Percentiles rank a stretch among this genome's conserved stretches.
Conservation (phyloP, 2,797 vertebrate genomes). For the Ctenopoma kingsleyae region DNA sequence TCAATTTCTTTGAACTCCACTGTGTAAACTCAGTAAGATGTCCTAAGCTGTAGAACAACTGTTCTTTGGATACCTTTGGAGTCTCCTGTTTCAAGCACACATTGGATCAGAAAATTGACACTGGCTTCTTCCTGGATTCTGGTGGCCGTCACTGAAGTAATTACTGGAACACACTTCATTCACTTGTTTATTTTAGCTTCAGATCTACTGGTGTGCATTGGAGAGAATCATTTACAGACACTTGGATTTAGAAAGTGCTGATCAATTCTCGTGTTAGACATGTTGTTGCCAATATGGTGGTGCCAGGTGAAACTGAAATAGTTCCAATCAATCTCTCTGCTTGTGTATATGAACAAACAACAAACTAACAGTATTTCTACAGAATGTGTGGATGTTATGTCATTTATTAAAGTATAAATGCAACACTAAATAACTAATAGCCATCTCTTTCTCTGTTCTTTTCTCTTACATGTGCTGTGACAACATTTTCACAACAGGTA, state of each 20-base stretch:
- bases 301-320: conserved; percentile 20
- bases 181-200: conserved; percentile 3
- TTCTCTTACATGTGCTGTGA: conserved; percentile 39
- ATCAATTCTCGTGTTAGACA: conserved; percentile 14
- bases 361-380: background rate
- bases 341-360: background rate
- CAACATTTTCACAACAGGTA: conserved; percentile 53
- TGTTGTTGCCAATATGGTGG: conserved; percentile 15
- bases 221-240: conserved; percentile 12
- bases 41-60: background rate
- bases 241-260: conserved; percentile 10
- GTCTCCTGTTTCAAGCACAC: conserved; percentile 12
- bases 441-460: background rate
- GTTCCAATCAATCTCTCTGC: conserved; percentile 14
- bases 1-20: background rate
- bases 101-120: conserved; percentile 9
- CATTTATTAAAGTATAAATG: too few relatives aligned
- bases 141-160: conserved; percentile 3
- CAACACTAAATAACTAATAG: conserved; percentile 8
- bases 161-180: conserved; percentile 5
- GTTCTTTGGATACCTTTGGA: background rate
- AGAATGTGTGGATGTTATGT: background rate
- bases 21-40: background rate
- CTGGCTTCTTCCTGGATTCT: conserved; percentile 14
- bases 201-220: background rate